Evolutionary conservation across 2,888 invertebrate genomes (phyloP).

Genomic region (Amphipoea oculea): DNA sequence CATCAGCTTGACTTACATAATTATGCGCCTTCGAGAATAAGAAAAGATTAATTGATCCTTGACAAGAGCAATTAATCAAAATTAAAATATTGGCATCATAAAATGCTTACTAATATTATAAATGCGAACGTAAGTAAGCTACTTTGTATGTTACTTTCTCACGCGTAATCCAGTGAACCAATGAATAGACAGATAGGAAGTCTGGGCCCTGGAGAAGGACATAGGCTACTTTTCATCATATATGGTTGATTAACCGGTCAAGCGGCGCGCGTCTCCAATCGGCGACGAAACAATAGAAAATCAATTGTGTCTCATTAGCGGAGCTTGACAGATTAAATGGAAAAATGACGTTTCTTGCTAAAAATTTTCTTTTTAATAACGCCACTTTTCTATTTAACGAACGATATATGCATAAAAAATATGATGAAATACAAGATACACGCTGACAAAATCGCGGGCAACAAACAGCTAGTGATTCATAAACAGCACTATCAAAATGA

Average conservation of each 20-base stretch:
- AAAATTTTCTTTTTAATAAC: too few relatives aligned
- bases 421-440: background rate
- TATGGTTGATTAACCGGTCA: background rate
- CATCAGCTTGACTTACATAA: slow-evolving; percentile 3
- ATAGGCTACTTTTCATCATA: too few relatives aligned
- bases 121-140: background rate
- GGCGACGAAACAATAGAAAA: too few relatives aligned
- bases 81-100: background rate
- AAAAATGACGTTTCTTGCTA: too few relatives aligned
- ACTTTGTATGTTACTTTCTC: background rate
- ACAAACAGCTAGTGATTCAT: background rate
- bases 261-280: too few relatives aligned
- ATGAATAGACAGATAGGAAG: background rate
- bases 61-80: background rate
- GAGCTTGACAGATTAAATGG: too few relatives aligned
- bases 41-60: background rate
- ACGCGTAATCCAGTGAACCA: background rate
- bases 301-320: too few relatives aligned
- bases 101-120: background rate
- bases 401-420: too few relatives aligned
- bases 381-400: too few relatives aligned
- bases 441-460: background rate
- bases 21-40: too few relatives aligned
- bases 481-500: background rate
- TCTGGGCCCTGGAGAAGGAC: background rate